phyloP scores from a whole-genome alignment of 2,797 vertebrate species.

The Acrocephalus scirpaceus region DNA sequence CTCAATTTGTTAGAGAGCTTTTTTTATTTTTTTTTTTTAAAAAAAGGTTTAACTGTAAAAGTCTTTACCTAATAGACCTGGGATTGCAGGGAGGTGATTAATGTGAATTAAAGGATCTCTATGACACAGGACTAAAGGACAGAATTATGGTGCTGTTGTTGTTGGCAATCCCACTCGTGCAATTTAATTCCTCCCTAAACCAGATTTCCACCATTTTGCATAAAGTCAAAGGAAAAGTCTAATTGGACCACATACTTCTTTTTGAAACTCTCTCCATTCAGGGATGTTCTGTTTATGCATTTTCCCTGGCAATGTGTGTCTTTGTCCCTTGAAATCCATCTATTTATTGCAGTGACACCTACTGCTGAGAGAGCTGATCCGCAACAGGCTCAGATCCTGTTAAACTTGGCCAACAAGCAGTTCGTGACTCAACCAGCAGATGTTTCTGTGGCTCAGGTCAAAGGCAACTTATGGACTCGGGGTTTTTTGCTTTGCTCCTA shows the following conservation, averaged over 20 bases:
- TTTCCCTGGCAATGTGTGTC: slow-evolving; percentile 36
- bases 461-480: slow-evolving; percentile 58
- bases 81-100: slow-evolving; percentile 41
- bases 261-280: neutral
- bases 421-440: slow-evolving; percentile 66
- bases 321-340: slow-evolving; percentile 68
- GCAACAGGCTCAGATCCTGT: slow-evolving; percentile 66
- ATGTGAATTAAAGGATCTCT: slow-evolving; percentile 50
- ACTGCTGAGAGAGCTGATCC: slow-evolving; percentile 74
- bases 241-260: neutral
- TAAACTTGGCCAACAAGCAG: slow-evolving; percentile 63
- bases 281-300: slow-evolving; percentile 38
- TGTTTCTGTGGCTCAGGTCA: slow-evolving; percentile 63
- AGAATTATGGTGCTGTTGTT: neutral
- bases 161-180: neutral
- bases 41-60: slow-evolving; percentile 19
- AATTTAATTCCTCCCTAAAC: slow-evolving; percentile 4
- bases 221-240: neutral
- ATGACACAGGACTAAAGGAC: slow-evolving; percentile 23
- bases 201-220: neutral
- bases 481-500: slow-evolving; percentile 40
- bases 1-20: slow-evolving; percentile 32
- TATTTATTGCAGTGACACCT: slow-evolving; percentile 71
- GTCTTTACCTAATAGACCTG: slow-evolving; percentile 43
- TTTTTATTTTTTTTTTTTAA: neutral